Evolutionary conservation across 2,888 invertebrate species (phyloP).

Genomic region (Pseudococcus longispinus): DNA sequence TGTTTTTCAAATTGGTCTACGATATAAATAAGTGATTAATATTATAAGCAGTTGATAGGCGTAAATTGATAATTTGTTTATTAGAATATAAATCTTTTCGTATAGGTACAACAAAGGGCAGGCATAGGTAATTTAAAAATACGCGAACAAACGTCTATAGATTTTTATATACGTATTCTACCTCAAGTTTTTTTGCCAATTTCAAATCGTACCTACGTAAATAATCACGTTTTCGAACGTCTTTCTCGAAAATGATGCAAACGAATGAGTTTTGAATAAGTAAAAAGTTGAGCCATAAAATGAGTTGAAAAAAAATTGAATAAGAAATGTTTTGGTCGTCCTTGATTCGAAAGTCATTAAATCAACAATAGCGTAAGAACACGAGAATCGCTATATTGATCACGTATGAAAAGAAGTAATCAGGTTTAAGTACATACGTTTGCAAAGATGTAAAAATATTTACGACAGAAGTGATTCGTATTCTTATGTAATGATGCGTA

Average conservation of each 20-base stretch:
- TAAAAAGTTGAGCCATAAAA: conserved; percentile 12
- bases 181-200: background rate
- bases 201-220: background rate
- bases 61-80: background rate
- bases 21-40: background rate
- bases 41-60: background rate
- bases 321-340: conserved; percentile 30
- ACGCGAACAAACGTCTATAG: too few species aligned
- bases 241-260: background rate
- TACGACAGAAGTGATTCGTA: conserved; percentile 41
- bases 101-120: background rate
- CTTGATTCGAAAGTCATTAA: conserved; percentile 45
- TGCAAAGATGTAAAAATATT: conserved; percentile 40
- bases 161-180: background rate
- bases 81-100: background rate
- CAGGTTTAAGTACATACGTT: conserved; percentile 39
- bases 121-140: too few species aligned
- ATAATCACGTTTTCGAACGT: background rate
- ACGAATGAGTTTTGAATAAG: background rate
- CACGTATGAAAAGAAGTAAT: conserved; percentile 42
- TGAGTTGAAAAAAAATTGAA: background rate
- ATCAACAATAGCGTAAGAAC: conserved; percentile 43
- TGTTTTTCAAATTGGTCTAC: background rate
- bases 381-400: conserved; percentile 26
- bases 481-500: conserved; percentile 31